Evolutionary conservation across 2,113 vertebrate species (phyloP), one percentile per base, ranked within the genome.

Genomic region (Anguilla japonica): DNA sequence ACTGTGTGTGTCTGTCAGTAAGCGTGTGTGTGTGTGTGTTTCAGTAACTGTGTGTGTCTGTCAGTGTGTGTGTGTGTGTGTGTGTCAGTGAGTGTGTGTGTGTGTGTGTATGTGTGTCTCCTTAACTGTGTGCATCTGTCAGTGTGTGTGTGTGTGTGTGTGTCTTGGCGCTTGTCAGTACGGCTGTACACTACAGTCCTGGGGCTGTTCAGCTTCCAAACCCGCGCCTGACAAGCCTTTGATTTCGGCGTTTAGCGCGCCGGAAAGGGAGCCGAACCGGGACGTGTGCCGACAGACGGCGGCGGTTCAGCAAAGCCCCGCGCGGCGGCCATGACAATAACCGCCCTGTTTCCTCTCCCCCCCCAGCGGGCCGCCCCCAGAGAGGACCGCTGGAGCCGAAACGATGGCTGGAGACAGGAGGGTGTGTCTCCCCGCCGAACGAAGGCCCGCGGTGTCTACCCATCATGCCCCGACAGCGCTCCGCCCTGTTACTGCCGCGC

Each of bases 221-320:
- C 89, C 16, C 89, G 88, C 53, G 87, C 86, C 41, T 88, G 84
- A 88, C 89, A 88, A 83, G 84, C 81, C 79, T 86, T 88, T 86
- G 86, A 88, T 91, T 89, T 89, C 87, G 71, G 53, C 88, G 85
- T 89, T 91, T 85, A 92, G 90, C 87, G 85, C 81, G 83, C 85
- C 81, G 87, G 89, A 91, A 91, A 84, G 84, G 56, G 81, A 89
- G 87, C 78, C 53, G 53, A 78, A 85, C 87, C 83, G 83, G 78
- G 85, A 86, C 39, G 78, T 83, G 84, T 85, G 85, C 78, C 39
- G 85, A 67, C 82, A 81, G 85, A 83, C 80, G 83, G 84, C n/a
- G 14, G 15, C 71, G 46, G 43, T 56, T 0, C 39, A 81, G 79
- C 85, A 34, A 34, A 71, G 83, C 40, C 83, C 56, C 60, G 39